A percentile compares a stretch with the other conserved stretches of the same genome.
Conservation (phyloP, 2,888 invertebrate genomes). For the Hipparchia sbordonii region DNA sequence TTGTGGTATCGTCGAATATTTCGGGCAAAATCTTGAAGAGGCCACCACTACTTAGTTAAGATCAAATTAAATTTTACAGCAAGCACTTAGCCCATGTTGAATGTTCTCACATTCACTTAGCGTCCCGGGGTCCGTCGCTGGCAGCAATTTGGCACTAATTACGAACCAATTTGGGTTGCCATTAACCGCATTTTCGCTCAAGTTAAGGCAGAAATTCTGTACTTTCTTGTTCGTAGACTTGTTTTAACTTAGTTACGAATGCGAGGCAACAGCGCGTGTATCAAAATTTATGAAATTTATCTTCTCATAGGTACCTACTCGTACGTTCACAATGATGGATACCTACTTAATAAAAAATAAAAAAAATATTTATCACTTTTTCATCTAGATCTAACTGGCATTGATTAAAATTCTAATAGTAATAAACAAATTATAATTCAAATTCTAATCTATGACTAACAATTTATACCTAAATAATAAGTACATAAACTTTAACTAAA, state of each 20-base stretch:
- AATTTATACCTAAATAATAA: too few relatives aligned
- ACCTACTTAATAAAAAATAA: too few relatives aligned
- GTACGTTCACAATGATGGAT: too few relatives aligned
- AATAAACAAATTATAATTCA: too few relatives aligned
- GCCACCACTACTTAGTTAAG: constrained; percentile 13
- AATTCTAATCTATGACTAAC: too few relatives aligned
- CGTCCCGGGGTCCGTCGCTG: constrained; percentile 30
- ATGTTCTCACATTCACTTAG: constrained; percentile 35
- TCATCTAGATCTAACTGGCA: too few relatives aligned
- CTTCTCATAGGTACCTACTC: too few relatives aligned
- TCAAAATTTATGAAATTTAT: neutral
- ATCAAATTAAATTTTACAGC: constrained; percentile 30
- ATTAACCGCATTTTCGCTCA: constrained; percentile 27
- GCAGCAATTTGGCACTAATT: constrained; percentile 35
- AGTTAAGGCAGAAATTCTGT: constrained; percentile 16
- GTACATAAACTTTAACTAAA: too few relatives aligned
- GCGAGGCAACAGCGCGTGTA: neutral
- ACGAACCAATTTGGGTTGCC: constrained; percentile 33
- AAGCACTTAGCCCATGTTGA: constrained; percentile 23
- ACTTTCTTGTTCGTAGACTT: constrained; percentile 1
- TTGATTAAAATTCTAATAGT: too few relatives aligned
- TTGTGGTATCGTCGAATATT: too few relatives aligned
- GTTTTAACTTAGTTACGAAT: neutral
- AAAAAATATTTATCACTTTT: too few relatives aligned
- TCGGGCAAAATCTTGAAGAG: neutral